Evolutionary conservation across 1,140 invertebrate species (phyloP), one percentile per base, ranked within the genome.

Genomic region (Rhagoletis pomonella): DNA sequence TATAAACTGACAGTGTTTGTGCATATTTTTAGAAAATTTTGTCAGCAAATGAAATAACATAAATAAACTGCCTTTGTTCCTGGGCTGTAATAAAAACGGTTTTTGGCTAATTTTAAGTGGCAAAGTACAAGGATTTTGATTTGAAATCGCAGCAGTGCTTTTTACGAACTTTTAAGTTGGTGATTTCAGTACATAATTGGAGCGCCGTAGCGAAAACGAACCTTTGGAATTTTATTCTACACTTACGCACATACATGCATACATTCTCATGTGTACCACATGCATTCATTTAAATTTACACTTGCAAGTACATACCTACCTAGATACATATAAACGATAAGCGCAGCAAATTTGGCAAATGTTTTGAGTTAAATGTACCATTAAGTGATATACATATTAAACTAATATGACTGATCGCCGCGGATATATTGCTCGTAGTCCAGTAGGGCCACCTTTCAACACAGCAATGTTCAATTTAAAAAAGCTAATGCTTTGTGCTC

Each of bases 1-100:
- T 42, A 42, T 10, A 62, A 29, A 85, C 84, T 50, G 9, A 47
- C 19, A 4, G 29, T 7, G 19, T 85, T 67, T 65, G 86, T 86
- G 86, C 86, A 86, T 86, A 86, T 86, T 86, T 86, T 69, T 86
- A 86, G 86, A 86, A 86, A 86, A 81, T 55, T 81, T 81, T 58
- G 47, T 47, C 73, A 81, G 73, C 59, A 50, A 85, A 85, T 4
- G 58, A 85, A 65, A 62, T 10, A 44, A 62, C 55, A 60, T 62
- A 85, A 62, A 60, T 85, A 85, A 85, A 62, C 19, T 85, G 73
- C 47, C n/a, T 81, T 60, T 73, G 67, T 85, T 85, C 59, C 84
- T 62, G 84, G 84, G 84, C 1, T 81, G 55, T 73, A 73, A 47
- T 73, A 47, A 14, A 73, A 44, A 14, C 6, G 67, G 10, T 47